Conservation (phyloP, 2,797 vertebrate genomes). For the Tauraco hartlaubi region DNA sequence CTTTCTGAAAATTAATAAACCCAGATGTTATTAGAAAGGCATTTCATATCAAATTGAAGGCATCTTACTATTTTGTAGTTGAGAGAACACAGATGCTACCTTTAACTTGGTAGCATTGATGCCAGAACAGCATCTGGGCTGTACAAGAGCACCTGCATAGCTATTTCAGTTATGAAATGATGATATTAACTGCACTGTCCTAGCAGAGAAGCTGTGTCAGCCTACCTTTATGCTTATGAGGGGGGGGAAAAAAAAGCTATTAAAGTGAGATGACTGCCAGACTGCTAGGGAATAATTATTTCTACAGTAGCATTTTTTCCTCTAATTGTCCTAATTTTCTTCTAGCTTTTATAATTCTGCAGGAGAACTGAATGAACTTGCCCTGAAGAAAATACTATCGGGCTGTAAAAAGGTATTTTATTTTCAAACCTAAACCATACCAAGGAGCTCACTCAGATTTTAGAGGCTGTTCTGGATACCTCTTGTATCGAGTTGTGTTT, state of each 20-base stretch:
- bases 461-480: background rate
- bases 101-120: background rate
- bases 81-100: background rate
- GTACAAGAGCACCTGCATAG: background rate
- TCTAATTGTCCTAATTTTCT: slow-evolving; percentile 51
- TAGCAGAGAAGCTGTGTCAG: background rate
- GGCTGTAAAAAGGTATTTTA: slow-evolving; percentile 86
- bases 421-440: background rate
- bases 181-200: background rate
- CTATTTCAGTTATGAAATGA: background rate
- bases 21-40: background rate
- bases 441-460: background rate
- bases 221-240: background rate
- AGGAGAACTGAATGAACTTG: slow-evolving; percentile 85
- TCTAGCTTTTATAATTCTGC: slow-evolving; percentile 87
- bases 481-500: background rate
- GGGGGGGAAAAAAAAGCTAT: background rate
- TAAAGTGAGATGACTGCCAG: background rate
- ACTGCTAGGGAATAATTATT: background rate
- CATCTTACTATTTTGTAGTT: background rate
- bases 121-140: background rate
- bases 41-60: background rate
- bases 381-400: slow-evolving; percentile 84
- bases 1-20: background rate
- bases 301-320: background rate